Base-by-base conservation (phyloP, 64 coral and sea anemone species). In the Stichodactyla helianthus region DNA sequence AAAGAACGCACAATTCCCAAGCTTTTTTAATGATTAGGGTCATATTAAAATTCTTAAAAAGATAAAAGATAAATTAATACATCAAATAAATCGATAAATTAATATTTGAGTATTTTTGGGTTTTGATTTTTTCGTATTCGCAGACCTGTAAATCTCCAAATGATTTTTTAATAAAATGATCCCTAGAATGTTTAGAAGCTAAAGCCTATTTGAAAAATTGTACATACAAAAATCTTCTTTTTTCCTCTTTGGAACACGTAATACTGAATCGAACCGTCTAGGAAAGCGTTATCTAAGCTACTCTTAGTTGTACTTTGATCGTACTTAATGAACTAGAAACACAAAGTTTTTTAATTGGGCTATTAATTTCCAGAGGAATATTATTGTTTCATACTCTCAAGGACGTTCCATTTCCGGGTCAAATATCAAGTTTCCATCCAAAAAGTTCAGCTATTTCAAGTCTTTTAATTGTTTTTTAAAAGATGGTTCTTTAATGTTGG, bases 351-450 rank as follows among this genome's bases (percentile, higher is more conserved):
- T 74, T 74, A 74, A 27, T 31, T 74, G 22, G 68, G 25, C 22
- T 74, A 74, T 74, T 74, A 13, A 74, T 74, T 74, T 74, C 23
- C 18, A 74, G 25, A 74, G 25, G 10, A 23, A 74, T 74, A 74
- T 74, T 74, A 11, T 74, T 74, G 68, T 71, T 31, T 13, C 12
- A 31, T 74, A 25, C 68, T 74, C 25, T 31, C 68, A 74, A 74
- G 68, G 68, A 74, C 68, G 68, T 31, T 27, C 68, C 68, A 74
- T 74, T 74, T 74, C 68, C 68, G 68, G 68, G 68, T 74, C 68
- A 74, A 26, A 10, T 74, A 31, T 74, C 23, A 74, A 31, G 12
- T 74, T 74, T 74, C 68, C 25, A 74, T 1, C 22, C 68, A 74
- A 74, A 74, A 74, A 74, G 68, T 23, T 74, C 68, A 31, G 25